Evolutionary conservation across 1,140 invertebrate genomes (phyloP), one percentile per base, ranked within the genome.

Genomic region (Drosophila elegans): DNA sequence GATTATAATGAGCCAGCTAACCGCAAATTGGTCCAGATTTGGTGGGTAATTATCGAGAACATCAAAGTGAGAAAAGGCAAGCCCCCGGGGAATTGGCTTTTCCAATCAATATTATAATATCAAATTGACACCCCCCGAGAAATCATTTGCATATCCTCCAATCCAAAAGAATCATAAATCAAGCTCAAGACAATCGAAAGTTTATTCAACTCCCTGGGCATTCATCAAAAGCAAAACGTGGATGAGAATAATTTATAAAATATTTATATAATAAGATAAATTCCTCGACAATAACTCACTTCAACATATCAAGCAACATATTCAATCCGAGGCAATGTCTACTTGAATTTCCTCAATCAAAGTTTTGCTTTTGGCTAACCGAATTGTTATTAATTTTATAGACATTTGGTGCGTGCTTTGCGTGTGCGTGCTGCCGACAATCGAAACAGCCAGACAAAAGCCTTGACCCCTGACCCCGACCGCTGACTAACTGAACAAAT

Each of bases 331-430:
- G n/a, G 27, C 51, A 27, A 48, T 67, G 21, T 32, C 12, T 32
- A 12, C 25, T 66, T 25, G 39, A 66, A 29, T 68, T 10, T 49
- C 54, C 27, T n/a, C 36, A 49, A 32, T 56, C 42, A 57, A 71
- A 71, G 39, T 45, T 32, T 49, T 5, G 60, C 21, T 51, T 68
- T 66, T 25, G 10, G 29, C 69, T 69, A 71, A 41, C 51, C 51
- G 42, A 69, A 74, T 74, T 75, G 72, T 74, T 74, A 75, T 75
- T 75, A 75, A 74, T 62, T 74, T 74, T 56, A 75, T 75, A 74
- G 71, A 12, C 59, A 56, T 56, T 74, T 75, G 41, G 60, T 74
- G 60, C 71, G 51, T 64, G 49, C 56, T 53, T 48, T 72, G 66
- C 49, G 57, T 55, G 51, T 74, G 71, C 68, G 68, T 72, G 68